phyloP scores from a whole-genome alignment of 2,888 invertebrate genomes.

The Cyaniris semiargus region DNA sequence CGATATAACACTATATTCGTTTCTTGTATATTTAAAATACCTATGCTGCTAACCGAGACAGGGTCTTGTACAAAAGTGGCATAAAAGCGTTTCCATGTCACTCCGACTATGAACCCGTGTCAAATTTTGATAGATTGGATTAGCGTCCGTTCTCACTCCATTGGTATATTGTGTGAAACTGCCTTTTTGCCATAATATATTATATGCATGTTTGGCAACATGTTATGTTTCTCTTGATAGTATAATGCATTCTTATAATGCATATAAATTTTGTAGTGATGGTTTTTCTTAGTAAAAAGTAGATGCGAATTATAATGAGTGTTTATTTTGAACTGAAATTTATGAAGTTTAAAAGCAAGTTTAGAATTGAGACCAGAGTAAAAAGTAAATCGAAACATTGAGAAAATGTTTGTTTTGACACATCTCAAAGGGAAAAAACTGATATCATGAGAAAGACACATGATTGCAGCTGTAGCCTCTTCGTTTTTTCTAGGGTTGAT shows the following conservation, averaged over 20 bases:
- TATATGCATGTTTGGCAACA: slow-evolving; percentile 5
- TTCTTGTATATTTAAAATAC: neutral
- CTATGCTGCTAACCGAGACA: slow-evolving; percentile 29
- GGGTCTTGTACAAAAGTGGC: slow-evolving; percentile 36
- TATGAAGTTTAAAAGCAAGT: too few species aligned
- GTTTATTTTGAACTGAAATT: too few species aligned
- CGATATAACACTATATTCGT: neutral
- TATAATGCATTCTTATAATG: neutral
- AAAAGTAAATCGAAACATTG: too few species aligned
- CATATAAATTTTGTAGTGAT: neutral
- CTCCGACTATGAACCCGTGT: slow-evolving; percentile 62
- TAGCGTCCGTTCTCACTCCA: slow-evolving; percentile 55
- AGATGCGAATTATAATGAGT: too few species aligned
- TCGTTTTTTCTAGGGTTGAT: too few species aligned
- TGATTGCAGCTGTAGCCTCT: too few species aligned
- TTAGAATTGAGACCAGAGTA: too few species aligned
- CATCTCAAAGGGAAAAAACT: too few species aligned
- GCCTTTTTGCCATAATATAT: slow-evolving; percentile 35
- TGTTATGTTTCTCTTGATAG: neutral
- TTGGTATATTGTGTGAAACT: slow-evolving; percentile 44
- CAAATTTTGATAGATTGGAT: slow-evolving; percentile 74
- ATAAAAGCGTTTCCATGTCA: slow-evolving; percentile 73
- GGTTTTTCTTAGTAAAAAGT: neutral
- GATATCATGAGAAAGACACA: too few species aligned
- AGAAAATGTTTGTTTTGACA: too few species aligned